Conservation (phyloP, 2,797 vertebrate genomes). For the Threskiornis aethiopicus region DNA sequence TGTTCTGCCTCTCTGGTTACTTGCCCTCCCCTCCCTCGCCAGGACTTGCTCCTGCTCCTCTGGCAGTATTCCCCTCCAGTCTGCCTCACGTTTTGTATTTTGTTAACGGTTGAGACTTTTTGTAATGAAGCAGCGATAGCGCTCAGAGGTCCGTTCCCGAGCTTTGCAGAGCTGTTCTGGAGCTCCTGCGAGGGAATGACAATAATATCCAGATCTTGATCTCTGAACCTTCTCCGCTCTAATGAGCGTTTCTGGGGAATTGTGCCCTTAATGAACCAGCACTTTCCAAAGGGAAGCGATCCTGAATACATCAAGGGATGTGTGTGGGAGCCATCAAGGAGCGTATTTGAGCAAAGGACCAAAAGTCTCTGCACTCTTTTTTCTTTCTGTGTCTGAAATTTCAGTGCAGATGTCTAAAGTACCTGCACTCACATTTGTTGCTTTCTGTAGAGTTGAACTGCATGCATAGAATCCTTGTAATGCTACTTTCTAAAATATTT, state of each 20-base stretch:
- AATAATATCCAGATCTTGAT: background rate
- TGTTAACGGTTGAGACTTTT: background rate
- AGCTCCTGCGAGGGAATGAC: background rate
- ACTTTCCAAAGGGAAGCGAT: background rate
- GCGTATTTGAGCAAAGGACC: background rate
- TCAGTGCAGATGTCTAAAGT: background rate
- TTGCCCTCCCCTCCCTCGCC: background rate
- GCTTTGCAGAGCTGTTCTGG: background rate
- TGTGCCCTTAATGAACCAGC: background rate
- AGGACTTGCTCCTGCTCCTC: background rate
- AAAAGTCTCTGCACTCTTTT: background rate
- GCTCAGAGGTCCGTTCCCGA: background rate
- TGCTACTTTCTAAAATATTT: background rate
- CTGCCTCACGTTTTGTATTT: background rate
- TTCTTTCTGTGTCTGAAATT: background rate
- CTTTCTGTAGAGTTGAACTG: background rate
- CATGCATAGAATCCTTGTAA: no score
- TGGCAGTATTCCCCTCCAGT: background rate
- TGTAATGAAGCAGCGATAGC: fast-evolving
- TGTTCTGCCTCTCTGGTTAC: background rate
- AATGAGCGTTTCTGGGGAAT: background rate
- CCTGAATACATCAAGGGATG: background rate
- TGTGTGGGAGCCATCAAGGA: background rate
- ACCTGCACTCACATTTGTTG: background rate
- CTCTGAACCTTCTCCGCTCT: background rate